Conservation (phyloP, 2,113 vertebrate species). For the Collichthys lucidus region DNA sequence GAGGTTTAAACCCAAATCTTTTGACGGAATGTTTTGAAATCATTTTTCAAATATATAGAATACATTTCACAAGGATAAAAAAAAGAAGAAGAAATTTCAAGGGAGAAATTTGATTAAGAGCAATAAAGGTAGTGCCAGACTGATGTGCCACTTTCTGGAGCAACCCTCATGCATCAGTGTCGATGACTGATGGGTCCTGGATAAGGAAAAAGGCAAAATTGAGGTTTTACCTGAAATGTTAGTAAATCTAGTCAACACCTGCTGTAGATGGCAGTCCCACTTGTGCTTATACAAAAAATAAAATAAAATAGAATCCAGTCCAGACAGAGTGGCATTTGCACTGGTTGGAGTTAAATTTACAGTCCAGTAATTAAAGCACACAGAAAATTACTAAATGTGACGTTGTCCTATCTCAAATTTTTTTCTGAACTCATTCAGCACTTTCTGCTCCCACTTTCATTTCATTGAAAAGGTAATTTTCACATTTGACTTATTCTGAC, state of each 20-base stretch:
- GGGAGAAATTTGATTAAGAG: conserved; percentile 16
- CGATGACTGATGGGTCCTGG: conserved; percentile 7
- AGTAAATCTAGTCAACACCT: not conserved
- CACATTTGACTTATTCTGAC: conserved; percentile 4
- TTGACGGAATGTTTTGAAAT: not conserved
- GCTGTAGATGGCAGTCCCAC: not conserved
- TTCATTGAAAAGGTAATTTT: conserved; percentile 24
- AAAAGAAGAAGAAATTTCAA: not conserved
- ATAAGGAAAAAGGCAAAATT: conserved; percentile 7
- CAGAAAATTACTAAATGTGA: conserved; percentile 20
- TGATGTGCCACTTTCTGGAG: conserved; percentile 7
- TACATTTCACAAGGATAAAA: conserved; percentile 11
- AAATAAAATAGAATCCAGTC: not conserved
- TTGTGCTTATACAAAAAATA: not conserved
- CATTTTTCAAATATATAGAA: not conserved
- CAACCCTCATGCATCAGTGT: conserved; percentile 32
- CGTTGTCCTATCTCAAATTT: not conserved
- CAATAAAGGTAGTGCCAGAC: conserved; percentile 29
- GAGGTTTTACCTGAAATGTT: conserved; percentile 7
- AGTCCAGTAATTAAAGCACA: not conserved
- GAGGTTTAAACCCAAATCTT: conserved; percentile 3
- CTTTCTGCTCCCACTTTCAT: conserved; percentile 3
- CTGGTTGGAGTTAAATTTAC: not conserved
- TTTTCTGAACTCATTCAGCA: conserved; percentile 2
- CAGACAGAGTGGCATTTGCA: not conserved